Base-by-base conservation (phyloP, 1,140 invertebrate genomes). In the Carcinoscorpius rotundicauda region DNA sequence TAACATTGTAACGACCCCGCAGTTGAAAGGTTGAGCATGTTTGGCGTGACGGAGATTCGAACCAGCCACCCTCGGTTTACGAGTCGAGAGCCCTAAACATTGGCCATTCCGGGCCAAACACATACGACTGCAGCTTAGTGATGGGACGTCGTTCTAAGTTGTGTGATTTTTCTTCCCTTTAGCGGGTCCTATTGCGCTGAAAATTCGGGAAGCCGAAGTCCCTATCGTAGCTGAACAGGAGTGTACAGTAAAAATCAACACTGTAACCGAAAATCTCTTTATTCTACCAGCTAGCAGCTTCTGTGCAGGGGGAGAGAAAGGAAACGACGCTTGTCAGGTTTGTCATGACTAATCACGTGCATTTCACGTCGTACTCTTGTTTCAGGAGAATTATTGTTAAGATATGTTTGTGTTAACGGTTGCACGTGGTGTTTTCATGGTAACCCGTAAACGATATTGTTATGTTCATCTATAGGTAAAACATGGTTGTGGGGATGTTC, bases 281-380 rank as follows among this genome's bases (percentile, higher is more conserved):
- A 92, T 93, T 68, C 75, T 95, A 69, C 91, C 91, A 11, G 89
- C 91, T 3, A 89, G 88, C 70, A 93, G 89, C 73, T 96, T 94
- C 79, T 96, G 92, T 76, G 91, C 91, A 6, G 91, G 92, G 8
- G 92, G 91, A 0, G 91, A 94, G 77, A 84, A 88, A 72, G 91
- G 90, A 59, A 91, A 93, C 75, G 91, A 95, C 76, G 91, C 91
- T 59, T 96, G 92, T 74, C 92, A 93, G 84, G 89, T 91, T 80
- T 75, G 68, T 29, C 29, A 29, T 29, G 29, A 29, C 29, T 29
- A 48, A n/a, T 57, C 9, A 62, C 5, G 11, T 11, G 4, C 50
- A 51, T 5, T 9, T 8, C 11, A 5, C 51, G 3, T 6, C 58
- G 5, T 62, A 3, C 53, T 62, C 51, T 4, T 8, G 29, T 62